Percentiles rank a stretch among this genome's conserved stretches.
Evolutionary conservation across 2,113 vertebrate species (phyloP).

Genomic region (Chlamydotis undulata): DNA sequence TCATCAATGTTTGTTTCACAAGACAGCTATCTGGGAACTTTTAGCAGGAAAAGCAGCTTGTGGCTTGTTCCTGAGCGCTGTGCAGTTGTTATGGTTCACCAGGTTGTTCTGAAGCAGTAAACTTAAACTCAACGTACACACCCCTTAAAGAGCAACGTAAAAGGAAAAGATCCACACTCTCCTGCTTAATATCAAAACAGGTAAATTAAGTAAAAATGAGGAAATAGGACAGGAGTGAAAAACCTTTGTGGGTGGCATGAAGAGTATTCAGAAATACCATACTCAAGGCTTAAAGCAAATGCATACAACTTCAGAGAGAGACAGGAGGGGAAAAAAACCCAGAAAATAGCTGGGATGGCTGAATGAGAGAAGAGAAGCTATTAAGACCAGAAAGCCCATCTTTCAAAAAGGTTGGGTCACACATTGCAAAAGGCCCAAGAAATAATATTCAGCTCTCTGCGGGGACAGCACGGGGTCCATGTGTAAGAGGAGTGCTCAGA

Average conservation of each 20-base stretch:
- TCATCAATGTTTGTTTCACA: not conserved
- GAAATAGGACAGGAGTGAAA: not conserved
- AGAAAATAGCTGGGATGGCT: not conserved
- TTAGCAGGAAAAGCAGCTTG: not conserved
- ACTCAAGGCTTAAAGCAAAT: not conserved
- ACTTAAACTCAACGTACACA: not conserved
- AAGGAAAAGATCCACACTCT: not conserved
- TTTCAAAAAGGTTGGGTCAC: not conserved
- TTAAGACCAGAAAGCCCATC: not conserved
- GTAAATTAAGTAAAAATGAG: not conserved
- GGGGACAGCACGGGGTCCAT: accelerated
- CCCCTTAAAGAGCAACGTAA: not conserved
- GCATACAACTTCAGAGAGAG: not conserved
- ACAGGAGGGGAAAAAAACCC: not conserved
- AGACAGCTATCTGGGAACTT: not conserved
- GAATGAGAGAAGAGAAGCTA: not conserved
- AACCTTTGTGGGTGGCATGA: not conserved
- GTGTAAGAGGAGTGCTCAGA: not conserved
- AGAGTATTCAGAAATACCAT: not conserved
- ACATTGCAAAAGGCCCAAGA: not conserved
- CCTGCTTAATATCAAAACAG: not conserved
- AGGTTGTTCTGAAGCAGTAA: not conserved
- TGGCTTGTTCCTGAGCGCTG: not conserved
- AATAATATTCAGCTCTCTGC: not conserved
- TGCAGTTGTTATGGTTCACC: not conserved